Base-by-base conservation (phyloP, 1,140 invertebrate species). In the Drosophila nigrodunni region DNA sequence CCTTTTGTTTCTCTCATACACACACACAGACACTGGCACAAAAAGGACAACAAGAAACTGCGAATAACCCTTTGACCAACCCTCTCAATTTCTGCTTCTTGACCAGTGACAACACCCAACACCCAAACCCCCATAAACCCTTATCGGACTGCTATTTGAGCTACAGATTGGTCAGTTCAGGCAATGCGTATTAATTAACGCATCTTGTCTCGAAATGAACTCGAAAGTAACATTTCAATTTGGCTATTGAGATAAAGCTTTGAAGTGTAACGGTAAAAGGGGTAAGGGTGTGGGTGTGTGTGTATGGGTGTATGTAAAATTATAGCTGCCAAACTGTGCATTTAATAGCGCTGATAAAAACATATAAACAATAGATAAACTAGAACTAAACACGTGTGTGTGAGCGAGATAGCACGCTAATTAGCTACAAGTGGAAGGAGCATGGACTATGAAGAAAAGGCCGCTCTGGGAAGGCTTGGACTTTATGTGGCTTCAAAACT, bases 11-110 rank as follows among this genome's bases (percentile, higher is more conserved):
- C 62, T 50, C 60, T 55, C 61, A 57, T 55, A 34, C 37, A 34
- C 47, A 43, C 18, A 18, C 60, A 60, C 61, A 57, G 55, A 34
- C 37, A 34, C 47, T 35, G 39, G 41, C 46, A 76, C 70, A 82
- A 86, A 85, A 80, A 86, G 82, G 78, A 82, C 82, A 86, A 85
- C 74, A 73, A 73, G 55, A 25, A n/a, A 37, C 18, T 34, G n/a
- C 6, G 25, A 30, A 30, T 21, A 41, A 13, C 46, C 15, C 44
- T 11, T 49, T 61, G 59, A 61, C 46, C 59, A 61, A 6, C n/a
- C 55, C 43, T 30, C 25, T 30, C 25, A 30, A 30, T 8, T 39
- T 37, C 43, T 21, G 41, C 11, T 43, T 10, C 41, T 13, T 3
- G 11, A 11, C 11, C 11, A 39, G 10, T 39, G 0, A 11, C 11